Conservation (phyloP, 2,888 invertebrate species). For the Baronia brevicornis region DNA sequence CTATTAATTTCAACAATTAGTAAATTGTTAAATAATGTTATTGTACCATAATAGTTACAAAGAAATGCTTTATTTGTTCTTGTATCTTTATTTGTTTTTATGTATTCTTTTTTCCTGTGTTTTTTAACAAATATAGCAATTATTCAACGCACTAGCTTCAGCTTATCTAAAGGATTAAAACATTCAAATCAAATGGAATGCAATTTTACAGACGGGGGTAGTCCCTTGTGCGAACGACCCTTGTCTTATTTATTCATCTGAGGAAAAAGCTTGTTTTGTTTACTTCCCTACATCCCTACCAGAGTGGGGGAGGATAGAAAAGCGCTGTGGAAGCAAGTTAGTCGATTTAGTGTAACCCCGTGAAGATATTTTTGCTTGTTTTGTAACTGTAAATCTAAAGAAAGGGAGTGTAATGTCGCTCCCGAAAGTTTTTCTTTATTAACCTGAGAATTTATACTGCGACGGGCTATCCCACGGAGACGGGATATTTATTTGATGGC, state of each 20-base stretch:
- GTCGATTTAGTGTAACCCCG: constrained; percentile 44
- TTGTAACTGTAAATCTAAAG: constrained; percentile 38
- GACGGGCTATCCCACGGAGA: too few relatives aligned
- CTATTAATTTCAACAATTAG: too few relatives aligned
- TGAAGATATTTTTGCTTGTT: constrained; percentile 53
- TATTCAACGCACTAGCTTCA: constrained; percentile 35
- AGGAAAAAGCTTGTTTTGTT: constrained; percentile 72
- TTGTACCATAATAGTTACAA: too few relatives aligned
- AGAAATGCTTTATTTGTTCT: too few relatives aligned
- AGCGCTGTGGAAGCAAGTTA: constrained; percentile 44
- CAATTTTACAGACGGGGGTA: constrained; percentile 52
- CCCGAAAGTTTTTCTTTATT: constrained; percentile 1
- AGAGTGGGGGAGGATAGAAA: constrained; percentile 34
- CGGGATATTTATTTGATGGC: too few relatives aligned
- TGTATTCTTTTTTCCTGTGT: too few relatives aligned
- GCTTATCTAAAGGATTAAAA: constrained; percentile 65
- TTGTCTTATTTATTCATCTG: constrained; percentile 73
- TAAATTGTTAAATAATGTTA: too few relatives aligned
- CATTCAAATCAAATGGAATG: constrained; percentile 70
- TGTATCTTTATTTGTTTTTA: too few relatives aligned
- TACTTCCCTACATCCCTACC: constrained; percentile 41
- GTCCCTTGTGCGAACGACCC: constrained; percentile 51
- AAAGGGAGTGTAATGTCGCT: constrained; percentile 3
- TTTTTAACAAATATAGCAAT: constrained; percentile 12
- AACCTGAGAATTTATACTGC: constrained; percentile 1